Conservation (phyloP, 2,797 vertebrate genomes). For the Somateria mollissima region DNA sequence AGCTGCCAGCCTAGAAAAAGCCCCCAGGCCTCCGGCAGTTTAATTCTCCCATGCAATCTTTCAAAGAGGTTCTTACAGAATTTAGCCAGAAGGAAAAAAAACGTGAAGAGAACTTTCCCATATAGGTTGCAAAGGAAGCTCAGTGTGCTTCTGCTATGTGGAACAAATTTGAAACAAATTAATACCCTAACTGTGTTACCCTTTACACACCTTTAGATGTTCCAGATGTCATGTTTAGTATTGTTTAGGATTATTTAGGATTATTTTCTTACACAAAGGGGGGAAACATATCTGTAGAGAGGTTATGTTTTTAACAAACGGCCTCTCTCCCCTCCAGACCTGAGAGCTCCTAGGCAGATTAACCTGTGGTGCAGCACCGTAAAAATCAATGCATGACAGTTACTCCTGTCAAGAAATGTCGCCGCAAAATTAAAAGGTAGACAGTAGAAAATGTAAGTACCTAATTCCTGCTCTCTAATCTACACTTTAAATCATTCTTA, state of each 20-base stretch:
- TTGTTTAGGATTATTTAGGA: background rate
- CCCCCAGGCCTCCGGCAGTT: background rate
- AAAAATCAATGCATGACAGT: background rate
- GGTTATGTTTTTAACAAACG: background rate
- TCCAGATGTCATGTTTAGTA: background rate
- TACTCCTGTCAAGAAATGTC: background rate
- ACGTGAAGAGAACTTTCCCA: background rate
- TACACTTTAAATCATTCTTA: background rate
- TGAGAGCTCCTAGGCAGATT: background rate
- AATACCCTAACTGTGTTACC: background rate
- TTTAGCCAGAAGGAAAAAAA: background rate
- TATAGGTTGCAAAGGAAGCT: background rate
- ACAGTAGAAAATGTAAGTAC: background rate
- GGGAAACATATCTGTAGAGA: background rate
- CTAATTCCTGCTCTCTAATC: background rate
- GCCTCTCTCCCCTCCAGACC: background rate
- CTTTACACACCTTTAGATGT: background rate
- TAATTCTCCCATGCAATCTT: background rate
- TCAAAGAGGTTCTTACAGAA: background rate
- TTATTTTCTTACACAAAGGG: background rate
- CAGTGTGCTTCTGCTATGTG: fast-evolving
- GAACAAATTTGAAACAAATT: background rate
- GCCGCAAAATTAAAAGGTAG: background rate
- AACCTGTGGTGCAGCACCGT: background rate
- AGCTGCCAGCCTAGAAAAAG: background rate